Evolutionary conservation across 1,140 invertebrate genomes (phyloP).

Genomic region (Drosophila lacertosa): DNA sequence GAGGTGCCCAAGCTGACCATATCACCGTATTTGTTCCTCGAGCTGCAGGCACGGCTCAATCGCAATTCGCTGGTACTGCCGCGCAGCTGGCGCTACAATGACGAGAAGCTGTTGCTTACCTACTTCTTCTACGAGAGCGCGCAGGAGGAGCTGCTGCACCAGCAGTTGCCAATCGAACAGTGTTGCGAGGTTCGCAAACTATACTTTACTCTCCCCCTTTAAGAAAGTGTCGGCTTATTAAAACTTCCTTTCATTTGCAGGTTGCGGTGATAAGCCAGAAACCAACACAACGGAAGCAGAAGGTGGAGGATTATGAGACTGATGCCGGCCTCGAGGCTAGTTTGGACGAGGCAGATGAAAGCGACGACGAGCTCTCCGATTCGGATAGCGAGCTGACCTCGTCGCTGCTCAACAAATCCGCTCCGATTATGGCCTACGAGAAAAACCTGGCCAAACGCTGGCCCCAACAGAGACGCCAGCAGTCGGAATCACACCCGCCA

Average conservation of each 20-base stretch:
- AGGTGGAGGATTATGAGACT: slow-evolving; percentile 52
- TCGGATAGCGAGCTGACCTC: slow-evolving; percentile 32
- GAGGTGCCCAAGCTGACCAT: slow-evolving; percentile 57
- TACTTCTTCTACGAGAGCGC: slow-evolving; percentile 65
- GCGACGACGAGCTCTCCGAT: slow-evolving; percentile 68
- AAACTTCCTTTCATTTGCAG: background rate
- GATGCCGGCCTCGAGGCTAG: slow-evolving; percentile 57
- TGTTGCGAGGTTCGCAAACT: background rate
- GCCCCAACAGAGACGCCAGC: slow-evolving; percentile 10
- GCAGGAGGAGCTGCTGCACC: slow-evolving; percentile 16
- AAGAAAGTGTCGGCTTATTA: background rate
- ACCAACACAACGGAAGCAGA: background rate
- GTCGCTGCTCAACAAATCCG: slow-evolving; percentile 18
- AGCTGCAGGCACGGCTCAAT: slow-evolving; percentile 31
- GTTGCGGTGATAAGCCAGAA: background rate
- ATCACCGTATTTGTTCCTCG: slow-evolving; percentile 55
- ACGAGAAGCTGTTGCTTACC: slow-evolving; percentile 49
- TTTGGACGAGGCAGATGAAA: slow-evolving; percentile 40
- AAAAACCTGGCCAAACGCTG: slow-evolving; percentile 41
- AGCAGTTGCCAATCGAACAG: background rate
- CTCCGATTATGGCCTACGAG: slow-evolving; percentile 32
- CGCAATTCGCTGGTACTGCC: slow-evolving; percentile 39
- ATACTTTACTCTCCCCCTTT: background rate
- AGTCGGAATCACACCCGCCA: background rate
- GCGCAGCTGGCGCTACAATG: slow-evolving; percentile 38